Base-by-base conservation (phyloP, 2,888 invertebrate species). In the Drosophila stalkeri region DNA sequence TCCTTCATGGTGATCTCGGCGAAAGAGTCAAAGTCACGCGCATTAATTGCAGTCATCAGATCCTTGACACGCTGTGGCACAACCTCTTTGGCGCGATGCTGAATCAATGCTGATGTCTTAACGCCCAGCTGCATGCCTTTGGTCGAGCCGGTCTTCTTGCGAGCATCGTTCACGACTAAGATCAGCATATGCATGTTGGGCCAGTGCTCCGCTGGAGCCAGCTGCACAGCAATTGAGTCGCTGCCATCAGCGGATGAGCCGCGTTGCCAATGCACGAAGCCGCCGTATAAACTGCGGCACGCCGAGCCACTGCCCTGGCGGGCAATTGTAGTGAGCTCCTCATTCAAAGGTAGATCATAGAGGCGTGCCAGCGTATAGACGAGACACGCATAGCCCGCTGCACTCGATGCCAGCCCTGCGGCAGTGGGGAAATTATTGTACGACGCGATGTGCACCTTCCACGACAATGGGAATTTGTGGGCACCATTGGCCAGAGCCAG, bases 381-480 rank as follows among this genome's bases (percentile, higher is more conserved):
- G 92, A 99, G 93, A 92, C 98, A 98, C 3, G 99, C 99, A 93
- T 98, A 99, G 5, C 99, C 99, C 46, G 99, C 99, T 33, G 99
- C 99, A 66, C 99, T 99, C 1, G 99, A 99, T 0, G 99, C 99
- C 55, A 99, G 94, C 1, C 99, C 99, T 64, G 99, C 99, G 5
- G 99, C 99, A 5, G 99, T 99, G 14, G 99, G 99, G 91, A 99
- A 99, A 94, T 99, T 99, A 93, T 99, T 99, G 91, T 96, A 96
- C 0, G 98, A 98, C 91, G 96, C 97, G 84, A 98, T 96, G 81
- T 96, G 96, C 43, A 98, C 91, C 90, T 97, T 96, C 96, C 96
- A 97, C 18, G 94, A 92, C 12, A 95, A 91, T 0, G 93, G 91
- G 44, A 92, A 92, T 54, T 87, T 92, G 4, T 83, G 61, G 3